phyloP scores from a whole-genome alignment of 2,797 vertebrate genomes.

The Halcyon leucocephala region DNA sequence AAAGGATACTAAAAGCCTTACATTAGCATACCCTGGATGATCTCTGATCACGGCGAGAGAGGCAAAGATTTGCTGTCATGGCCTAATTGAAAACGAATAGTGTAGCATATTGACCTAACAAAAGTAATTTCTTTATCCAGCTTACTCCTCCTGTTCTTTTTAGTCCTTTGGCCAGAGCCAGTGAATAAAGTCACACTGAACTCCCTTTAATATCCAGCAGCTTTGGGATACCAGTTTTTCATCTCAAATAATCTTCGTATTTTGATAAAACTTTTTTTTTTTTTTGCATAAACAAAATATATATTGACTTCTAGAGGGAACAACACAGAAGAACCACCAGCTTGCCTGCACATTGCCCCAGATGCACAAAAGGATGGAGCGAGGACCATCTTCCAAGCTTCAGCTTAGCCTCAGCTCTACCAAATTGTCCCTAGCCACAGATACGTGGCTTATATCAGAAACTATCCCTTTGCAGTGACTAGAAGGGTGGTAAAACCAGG shows the following conservation, averaged over 20 bases:
- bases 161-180: neutral
- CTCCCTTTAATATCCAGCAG: neutral
- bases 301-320: neutral
- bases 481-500: neutral
- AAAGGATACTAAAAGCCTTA: conserved; percentile 50
- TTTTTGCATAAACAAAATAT: neutral
- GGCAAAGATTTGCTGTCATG: neutral
- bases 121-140: conserved; percentile 22
- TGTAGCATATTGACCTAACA: conserved; percentile 34
- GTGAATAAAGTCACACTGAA: neutral
- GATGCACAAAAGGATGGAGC: neutral
- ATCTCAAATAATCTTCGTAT: neutral
- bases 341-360: neutral
- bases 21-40: conserved; percentile 49
- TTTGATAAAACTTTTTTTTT: neutral
- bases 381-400: neutral
- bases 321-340: neutral
- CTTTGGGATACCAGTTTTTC: neutral
- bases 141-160: neutral
- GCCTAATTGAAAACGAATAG: conserved; percentile 12
- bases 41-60: conserved; percentile 15
- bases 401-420: neutral
- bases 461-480: rapidly evolving
- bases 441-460: rapidly evolving
- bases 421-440: neutral